Percentiles rank a stretch among this genome's conserved stretches.
Evolutionary conservation across 2,888 invertebrate genomes (phyloP).

Genomic region (Ophion ellenae): DNA sequence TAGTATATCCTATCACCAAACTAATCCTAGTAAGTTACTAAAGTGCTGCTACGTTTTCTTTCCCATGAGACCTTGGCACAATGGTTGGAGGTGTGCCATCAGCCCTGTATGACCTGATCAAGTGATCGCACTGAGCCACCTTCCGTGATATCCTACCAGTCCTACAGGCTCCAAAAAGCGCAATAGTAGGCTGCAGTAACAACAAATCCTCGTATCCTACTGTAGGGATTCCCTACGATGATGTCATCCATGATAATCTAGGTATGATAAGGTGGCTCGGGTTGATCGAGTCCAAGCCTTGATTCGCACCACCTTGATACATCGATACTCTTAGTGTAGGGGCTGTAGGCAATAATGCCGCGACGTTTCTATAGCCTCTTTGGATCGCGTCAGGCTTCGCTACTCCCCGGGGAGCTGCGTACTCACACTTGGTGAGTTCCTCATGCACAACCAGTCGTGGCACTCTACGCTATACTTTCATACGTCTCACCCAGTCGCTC

Average conservation of each 20-base stretch:
- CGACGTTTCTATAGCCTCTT: not conserved
- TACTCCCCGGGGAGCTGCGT: conserved; percentile 44
- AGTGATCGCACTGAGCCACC: not conserved
- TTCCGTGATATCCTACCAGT: not conserved
- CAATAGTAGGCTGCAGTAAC: too few species aligned
- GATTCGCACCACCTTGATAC: not conserved
- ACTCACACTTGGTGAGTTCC: conserved; percentile 22
- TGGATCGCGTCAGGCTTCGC: conserved; percentile 42
- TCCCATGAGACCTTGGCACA: not conserved
- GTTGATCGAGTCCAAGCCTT: conserved; percentile 1
- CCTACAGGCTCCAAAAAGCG: not conserved
- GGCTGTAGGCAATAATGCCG: not conserved
- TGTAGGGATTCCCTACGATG: not conserved
- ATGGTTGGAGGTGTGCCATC: too few species aligned
- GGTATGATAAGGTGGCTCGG: not conserved
- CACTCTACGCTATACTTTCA: conserved; percentile 27
- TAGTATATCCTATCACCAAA: too few species aligned
- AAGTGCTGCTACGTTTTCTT: not conserved
- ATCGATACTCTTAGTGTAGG: not conserved
- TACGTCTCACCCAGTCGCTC: conserved; percentile 4
- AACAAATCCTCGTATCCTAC: too few species aligned
- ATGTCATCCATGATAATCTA: not conserved
- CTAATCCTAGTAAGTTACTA: not conserved
- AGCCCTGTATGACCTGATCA: too few species aligned
- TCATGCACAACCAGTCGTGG: conserved; percentile 6